These are phyloP conservation scores for Mugil cephalus DNA, from an alignment of 2,113 vertebrate species.

Conservation along the genomic window DNA sequence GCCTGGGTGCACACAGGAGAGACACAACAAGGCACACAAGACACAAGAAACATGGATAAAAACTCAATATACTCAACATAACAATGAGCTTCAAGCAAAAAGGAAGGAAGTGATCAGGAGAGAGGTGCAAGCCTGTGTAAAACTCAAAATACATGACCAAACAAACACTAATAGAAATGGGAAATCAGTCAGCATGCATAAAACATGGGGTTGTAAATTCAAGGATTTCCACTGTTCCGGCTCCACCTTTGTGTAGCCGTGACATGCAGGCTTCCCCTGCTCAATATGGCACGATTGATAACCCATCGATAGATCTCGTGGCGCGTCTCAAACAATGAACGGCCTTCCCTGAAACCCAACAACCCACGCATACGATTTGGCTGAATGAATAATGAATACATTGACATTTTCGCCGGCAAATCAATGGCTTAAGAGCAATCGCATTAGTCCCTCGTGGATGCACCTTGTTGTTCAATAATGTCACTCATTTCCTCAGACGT, in stretches of 20 bases:
- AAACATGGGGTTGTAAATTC: background rate
- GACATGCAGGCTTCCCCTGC: constrained; percentile 19
- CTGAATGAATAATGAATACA: constrained; percentile 79
- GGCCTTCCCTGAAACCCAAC: constrained; percentile 54
- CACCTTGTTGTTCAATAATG: constrained; percentile 72
- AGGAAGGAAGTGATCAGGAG: background rate
- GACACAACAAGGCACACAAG: too few relatives aligned
- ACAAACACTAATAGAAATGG: background rate
- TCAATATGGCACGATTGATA: constrained; percentile 69
- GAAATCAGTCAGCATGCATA: background rate
- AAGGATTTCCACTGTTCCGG: background rate
- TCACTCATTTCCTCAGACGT: constrained; percentile 71
- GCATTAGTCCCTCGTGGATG: constrained; percentile 68
- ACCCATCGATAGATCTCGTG: constrained; percentile 53
- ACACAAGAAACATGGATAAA: too few relatives aligned
- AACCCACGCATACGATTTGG: constrained; percentile 56
- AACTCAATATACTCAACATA: too few relatives aligned
- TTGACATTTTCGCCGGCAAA: constrained; percentile 81
- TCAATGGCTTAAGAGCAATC: constrained; percentile 75
- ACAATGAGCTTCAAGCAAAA: background rate
- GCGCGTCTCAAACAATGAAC: constrained; percentile 50
- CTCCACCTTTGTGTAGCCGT: constrained; percentile 31
- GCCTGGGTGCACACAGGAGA: too few relatives aligned
- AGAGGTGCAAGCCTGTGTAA: background rate
- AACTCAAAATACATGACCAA: background rate